Evolutionary conservation across 2,888 invertebrate genomes (phyloP).

Genomic region (Malthinus flaveolus): DNA sequence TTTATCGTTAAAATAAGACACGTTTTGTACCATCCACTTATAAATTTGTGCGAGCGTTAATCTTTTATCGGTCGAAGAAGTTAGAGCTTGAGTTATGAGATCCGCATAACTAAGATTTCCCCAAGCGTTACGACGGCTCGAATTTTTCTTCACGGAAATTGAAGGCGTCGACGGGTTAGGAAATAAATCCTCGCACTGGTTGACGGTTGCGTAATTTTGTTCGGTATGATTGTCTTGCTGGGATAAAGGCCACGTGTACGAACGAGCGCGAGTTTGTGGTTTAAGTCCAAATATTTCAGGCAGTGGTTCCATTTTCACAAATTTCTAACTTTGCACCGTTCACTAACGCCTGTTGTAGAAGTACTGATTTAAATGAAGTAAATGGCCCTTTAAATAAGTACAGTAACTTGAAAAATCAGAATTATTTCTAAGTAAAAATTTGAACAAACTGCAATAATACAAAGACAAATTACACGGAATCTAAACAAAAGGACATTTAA

Average conservation of each 20-base stretch:
- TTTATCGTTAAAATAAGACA: constrained; percentile 99
- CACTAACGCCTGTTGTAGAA: too few species aligned
- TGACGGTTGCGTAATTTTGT: constrained; percentile 62
- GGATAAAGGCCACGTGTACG: constrained; percentile 98
- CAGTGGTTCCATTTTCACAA: constrained; percentile 63
- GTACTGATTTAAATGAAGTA: too few species aligned
- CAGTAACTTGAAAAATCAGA: too few species aligned
- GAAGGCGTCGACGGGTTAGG: constrained; percentile 51
- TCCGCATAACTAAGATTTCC: constrained; percentile 98
- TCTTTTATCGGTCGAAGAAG: constrained; percentile 91
- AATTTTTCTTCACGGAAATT: constrained; percentile 80
- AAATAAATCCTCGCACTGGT: constrained; percentile 66
- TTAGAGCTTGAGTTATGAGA: constrained; percentile 98
- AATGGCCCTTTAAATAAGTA: too few species aligned
- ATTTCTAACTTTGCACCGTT: constrained; percentile 48
- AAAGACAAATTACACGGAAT: too few species aligned
- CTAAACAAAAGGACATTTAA: too few species aligned
- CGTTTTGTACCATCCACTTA: constrained; percentile 99
- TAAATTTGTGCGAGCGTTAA: constrained; percentile 98
- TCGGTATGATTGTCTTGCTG: constrained; percentile 86
- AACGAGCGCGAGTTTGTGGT: constrained; percentile 89
- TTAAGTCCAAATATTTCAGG: constrained; percentile 85
- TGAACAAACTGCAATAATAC: too few species aligned
- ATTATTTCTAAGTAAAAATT: too few species aligned
- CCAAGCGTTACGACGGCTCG: constrained; percentile 95